Conservation (phyloP, 2,113 vertebrate genomes). For the Neogobius melanostomus region DNA sequence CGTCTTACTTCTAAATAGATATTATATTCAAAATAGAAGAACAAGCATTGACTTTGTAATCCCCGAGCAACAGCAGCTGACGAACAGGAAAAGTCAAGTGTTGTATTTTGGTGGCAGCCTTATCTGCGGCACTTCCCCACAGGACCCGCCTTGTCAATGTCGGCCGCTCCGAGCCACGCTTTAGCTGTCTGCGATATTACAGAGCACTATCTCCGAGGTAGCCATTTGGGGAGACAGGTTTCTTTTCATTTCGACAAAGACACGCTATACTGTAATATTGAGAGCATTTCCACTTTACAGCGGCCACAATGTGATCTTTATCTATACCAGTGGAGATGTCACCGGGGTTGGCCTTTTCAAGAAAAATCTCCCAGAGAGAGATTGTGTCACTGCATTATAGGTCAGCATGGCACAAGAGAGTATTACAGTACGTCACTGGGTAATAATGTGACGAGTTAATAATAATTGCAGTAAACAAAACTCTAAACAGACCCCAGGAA, state of each 20-base stretch:
- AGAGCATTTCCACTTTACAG: constrained; percentile 31
- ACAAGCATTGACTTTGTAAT: constrained; percentile 82
- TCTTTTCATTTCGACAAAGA: constrained; percentile 73
- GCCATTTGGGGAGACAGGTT: constrained; percentile 70
- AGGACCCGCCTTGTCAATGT: constrained; percentile 84
- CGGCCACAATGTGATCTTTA: constrained; percentile 35
- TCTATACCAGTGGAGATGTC: constrained; percentile 25
- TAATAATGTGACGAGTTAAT: too few relatives aligned
- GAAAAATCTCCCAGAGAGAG: not conserved
- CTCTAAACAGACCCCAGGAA: too few relatives aligned
- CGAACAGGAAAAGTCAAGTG: constrained; percentile 81
- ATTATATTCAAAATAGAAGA: constrained; percentile 85
- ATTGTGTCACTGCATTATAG: not conserved
- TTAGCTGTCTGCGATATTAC: constrained; percentile 82
- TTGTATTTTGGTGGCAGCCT: constrained; percentile 81
- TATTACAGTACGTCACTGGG: too few relatives aligned
- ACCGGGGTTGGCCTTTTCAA: constrained; percentile 8
- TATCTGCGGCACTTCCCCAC: constrained; percentile 74
- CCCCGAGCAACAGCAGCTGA: constrained; percentile 79
- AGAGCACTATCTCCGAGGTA: constrained; percentile 77
- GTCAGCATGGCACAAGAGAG: not conserved
- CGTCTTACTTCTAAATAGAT: constrained; percentile 72
- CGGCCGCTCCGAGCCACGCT: constrained; percentile 79
- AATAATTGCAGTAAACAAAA: too few relatives aligned
- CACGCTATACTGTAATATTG: constrained; percentile 61